Conservation (phyloP, 1,140 invertebrate species). For the Pantala flavescens region DNA sequence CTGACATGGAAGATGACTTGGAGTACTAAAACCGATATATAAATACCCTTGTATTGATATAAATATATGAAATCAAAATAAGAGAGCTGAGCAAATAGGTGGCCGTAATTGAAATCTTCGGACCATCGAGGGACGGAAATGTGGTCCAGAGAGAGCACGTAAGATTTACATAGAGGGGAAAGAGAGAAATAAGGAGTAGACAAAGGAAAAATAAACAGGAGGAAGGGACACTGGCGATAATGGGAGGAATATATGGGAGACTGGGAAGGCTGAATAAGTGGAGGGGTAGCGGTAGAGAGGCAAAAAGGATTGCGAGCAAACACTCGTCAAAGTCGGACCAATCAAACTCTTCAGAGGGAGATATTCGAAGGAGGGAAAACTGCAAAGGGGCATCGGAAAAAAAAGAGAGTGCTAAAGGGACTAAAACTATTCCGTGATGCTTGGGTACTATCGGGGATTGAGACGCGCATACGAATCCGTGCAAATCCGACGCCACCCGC, state of each 20-base stretch:
- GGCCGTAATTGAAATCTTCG: conserved; percentile 19
- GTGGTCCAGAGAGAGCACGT: not conserved
- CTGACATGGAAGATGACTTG: no score
- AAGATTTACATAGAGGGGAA: not conserved
- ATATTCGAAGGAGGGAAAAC: not conserved
- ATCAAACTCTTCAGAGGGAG: not conserved
- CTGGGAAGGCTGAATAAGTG: not conserved
- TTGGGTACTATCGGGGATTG: not conserved
- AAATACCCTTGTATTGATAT: not conserved
- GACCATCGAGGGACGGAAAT: not conserved
- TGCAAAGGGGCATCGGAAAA: not conserved
- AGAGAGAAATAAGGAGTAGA: not conserved
- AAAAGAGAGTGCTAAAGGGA: not conserved
- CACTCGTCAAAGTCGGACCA: conserved; percentile 2
- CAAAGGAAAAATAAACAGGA: not conserved
- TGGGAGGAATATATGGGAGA: not conserved
- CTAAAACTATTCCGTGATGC: conserved; percentile 1
- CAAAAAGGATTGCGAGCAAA: not conserved
- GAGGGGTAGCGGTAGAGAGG: not conserved
- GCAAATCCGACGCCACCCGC: not conserved
- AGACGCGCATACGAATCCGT: not conserved
- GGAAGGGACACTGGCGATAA: not conserved
- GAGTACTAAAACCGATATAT: not conserved
- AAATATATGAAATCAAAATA: conserved; percentile 21
- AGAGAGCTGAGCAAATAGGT: conserved; percentile 21